These are phyloP conservation scores for Paraplagusia blochii DNA, from an alignment of 2,113 vertebrate species.

Conservation along the genomic window DNA sequence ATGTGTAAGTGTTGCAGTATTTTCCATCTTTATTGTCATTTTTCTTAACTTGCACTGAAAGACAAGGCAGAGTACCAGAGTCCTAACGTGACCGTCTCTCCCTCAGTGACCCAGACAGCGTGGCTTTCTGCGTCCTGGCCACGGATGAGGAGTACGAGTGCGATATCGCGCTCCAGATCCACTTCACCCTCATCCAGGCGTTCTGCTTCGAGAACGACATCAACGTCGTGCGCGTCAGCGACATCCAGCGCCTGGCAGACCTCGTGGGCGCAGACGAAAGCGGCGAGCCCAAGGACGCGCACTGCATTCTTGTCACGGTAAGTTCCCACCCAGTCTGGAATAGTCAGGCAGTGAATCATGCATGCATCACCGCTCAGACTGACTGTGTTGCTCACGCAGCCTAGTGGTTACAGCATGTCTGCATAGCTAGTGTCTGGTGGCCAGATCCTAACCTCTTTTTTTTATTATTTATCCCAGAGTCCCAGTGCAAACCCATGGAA, in stretches of 20 bases:
- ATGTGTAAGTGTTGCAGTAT: slow-evolving; percentile 84
- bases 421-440: background rate
- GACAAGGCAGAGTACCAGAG: background rate
- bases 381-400: slow-evolving; percentile 2
- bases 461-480: slow-evolving; percentile 73
- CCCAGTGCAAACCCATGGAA: slow-evolving; percentile 89
- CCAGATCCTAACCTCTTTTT: background rate
- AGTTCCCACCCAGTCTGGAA: slow-evolving; percentile 48
- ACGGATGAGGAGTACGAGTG: slow-evolving; percentile 91
- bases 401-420: slow-evolving; percentile 1
- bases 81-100: slow-evolving; percentile 23
- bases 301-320: slow-evolving; percentile 97
- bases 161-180: slow-evolving; percentile 95
- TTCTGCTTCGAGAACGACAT: slow-evolving; percentile 98
- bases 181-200: slow-evolving; percentile 97
- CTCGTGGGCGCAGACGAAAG: slow-evolving; percentile 84
- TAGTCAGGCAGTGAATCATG: slow-evolving; percentile 48
- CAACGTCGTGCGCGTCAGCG: slow-evolving; percentile 91
- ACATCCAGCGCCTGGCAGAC: slow-evolving; percentile 83
- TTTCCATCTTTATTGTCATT: background rate
- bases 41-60: background rate
- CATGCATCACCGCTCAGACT: slow-evolving; percentile 34
- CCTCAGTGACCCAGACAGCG: slow-evolving; percentile 91
- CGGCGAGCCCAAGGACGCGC: slow-evolving; percentile 86
- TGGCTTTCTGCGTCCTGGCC: slow-evolving; percentile 92